Base-by-base conservation (phyloP, 2,113 vertebrate genomes). In the Bubo bubo region DNA sequence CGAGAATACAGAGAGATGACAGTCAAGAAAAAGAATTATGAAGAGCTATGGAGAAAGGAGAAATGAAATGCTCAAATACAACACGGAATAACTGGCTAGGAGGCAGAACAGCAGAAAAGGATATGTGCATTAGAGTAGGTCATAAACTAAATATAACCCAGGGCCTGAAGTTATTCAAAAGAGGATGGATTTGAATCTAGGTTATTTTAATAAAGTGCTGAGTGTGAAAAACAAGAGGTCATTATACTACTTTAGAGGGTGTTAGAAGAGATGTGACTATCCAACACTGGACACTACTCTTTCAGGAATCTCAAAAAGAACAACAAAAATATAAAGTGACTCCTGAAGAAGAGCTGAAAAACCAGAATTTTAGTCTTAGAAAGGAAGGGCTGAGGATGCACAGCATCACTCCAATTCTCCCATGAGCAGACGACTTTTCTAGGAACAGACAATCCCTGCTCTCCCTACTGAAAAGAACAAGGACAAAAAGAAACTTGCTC, bases 201-300 rank as follows among this genome's bases (percentile, higher is more conserved):
- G 93, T 96, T 96, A 96, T 97, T 97, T 97, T 96, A 96, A 96
- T 93, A 90, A 97, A 96, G 92, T 96, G 96, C 96, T 97, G 95
- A 96, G 81, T 79, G 20, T 79, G 94, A 82, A 85, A 91, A 96
- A 67, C 52, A 73, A 34, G 93, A 93, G 92, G 90, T 94, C 66
- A 73, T 76, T 93, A 73, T 45, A 35, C 52, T 64, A 74, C 67
- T 76, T 32, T 49, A 64, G 13, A 68, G 49, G 14, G 70, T 79
- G 53, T 88, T 43, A 90, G 62, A 72, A 91, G 64, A 81, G 80
- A 79, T 60, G 62, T 56, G 30, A 93, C 84, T 85, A 50, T 28
- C 52, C 79, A 79, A 53, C 41, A 49, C 49, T 4, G 5, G 66
- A 72, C 60, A 32, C 13, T 17, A 79, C 47, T 30, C 73, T 68